Percentiles rank a stretch among this genome's conserved stretches.
These are phyloP conservation scores for Oophaga pumilio DNA, from an alignment of 2,113 vertebrate species.

Conservation along the genomic window DNA sequence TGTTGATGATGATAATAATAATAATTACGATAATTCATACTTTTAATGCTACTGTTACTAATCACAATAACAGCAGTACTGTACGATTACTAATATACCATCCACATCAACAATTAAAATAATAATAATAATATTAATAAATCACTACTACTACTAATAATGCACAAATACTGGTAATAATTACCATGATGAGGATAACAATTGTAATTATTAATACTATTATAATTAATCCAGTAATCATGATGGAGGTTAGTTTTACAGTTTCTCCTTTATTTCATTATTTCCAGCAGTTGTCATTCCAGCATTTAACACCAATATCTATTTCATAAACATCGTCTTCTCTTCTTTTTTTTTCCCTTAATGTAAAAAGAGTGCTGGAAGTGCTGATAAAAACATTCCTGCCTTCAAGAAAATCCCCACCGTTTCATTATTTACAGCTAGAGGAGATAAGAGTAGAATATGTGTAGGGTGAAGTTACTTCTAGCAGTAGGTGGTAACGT, in stretches of 20 bases:
- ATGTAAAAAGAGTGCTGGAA: background rate
- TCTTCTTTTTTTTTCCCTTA: background rate
- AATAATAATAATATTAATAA: background rate
- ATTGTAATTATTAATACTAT: background rate
- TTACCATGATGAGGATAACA: background rate
- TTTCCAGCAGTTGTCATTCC: background rate
- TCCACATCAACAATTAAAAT: background rate
- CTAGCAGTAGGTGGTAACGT: background rate
- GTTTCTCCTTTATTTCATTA: background rate
- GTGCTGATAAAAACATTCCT: constrained; percentile 28
- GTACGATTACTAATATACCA: background rate
- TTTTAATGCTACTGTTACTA: background rate
- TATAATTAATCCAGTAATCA: background rate
- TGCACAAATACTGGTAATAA: background rate
- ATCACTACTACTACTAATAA: background rate
- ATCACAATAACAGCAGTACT: background rate
- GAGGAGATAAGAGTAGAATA: background rate
- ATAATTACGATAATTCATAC: background rate
- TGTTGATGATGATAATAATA: background rate
- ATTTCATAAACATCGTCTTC: background rate
- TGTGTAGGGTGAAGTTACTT: background rate
- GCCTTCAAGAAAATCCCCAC: background rate
- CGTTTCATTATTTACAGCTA: constrained; percentile 21
- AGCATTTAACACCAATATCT: background rate
- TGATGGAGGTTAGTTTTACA: background rate